phyloP scores from a whole-genome alignment of 1,140 invertebrate species.

The Druon quercuslanigerum region DNA sequence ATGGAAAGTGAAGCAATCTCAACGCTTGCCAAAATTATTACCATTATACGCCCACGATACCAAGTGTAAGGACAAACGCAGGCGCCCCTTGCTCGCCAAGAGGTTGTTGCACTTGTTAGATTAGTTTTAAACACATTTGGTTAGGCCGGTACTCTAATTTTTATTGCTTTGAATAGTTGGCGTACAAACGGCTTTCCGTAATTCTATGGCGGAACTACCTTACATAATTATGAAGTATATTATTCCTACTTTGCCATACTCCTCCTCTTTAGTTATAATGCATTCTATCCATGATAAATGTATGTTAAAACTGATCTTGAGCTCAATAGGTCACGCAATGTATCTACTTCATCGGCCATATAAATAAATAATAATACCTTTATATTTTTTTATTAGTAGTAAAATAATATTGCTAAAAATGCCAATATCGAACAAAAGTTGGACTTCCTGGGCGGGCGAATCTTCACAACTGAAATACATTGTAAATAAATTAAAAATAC shows the following conservation, averaged over 20 bases:
- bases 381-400: too few relatives aligned
- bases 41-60: constrained; percentile 52
- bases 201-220: background rate
- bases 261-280: background rate
- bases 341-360: too few relatives aligned
- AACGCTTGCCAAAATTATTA: constrained; percentile 60
- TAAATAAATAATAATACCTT: too few relatives aligned
- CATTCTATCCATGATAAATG: background rate
- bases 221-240: too few relatives aligned
- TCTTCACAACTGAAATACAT: too few relatives aligned
- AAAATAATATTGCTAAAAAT: too few relatives aligned
- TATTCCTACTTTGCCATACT: background rate
- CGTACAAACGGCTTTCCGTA: background rate
- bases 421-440: too few relatives aligned
- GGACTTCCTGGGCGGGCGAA: too few relatives aligned
- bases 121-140: constrained; percentile 63
- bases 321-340: too few relatives aligned
- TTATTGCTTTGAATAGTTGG: constrained; percentile 64
- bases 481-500: too few relatives aligned
- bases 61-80: constrained; percentile 43
- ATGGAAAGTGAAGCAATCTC: constrained; percentile 64
- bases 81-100: constrained; percentile 47
- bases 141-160: constrained; percentile 50
- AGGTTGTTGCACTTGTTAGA: constrained; percentile 55
- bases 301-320: too few relatives aligned